These are phyloP conservation scores for Dicerorhinus sumatrensis DNA, from an alignment of 2,113 vertebrate species.

Conservation along the genomic window DNA sequence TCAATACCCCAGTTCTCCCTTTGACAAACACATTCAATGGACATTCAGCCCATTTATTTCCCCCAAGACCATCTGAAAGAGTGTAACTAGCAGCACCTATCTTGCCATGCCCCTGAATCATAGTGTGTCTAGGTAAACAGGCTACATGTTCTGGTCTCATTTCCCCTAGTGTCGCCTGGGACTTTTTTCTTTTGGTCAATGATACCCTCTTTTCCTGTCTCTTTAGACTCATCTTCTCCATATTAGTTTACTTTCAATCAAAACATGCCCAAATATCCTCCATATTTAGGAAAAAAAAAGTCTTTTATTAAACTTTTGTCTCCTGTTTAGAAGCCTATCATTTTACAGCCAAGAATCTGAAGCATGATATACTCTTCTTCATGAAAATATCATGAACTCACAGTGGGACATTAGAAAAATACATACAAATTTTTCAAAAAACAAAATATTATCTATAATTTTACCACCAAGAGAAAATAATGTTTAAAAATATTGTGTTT, in stretches of 20 bases:
- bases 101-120: background rate
- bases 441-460: background rate
- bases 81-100: background rate
- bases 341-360: background rate
- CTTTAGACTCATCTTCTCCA: background rate
- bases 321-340: background rate
- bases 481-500: background rate
- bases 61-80: background rate
- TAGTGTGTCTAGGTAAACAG: background rate
- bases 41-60: background rate
- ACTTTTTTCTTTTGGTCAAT: background rate
- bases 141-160: background rate
- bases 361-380: background rate
- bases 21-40: background rate
- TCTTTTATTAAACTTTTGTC: background rate
- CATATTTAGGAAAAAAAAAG: background rate
- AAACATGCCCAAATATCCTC: background rate
- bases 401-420: background rate
- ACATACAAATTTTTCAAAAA: background rate
- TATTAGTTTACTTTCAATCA: background rate
- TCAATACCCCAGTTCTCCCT: background rate
- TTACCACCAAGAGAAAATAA: background rate
- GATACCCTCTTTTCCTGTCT: background rate
- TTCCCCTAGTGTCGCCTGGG: background rate
- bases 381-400: background rate